Base-by-base conservation (phyloP, 2,113 vertebrate genomes). In the Odontesthes bonariensis region DNA sequence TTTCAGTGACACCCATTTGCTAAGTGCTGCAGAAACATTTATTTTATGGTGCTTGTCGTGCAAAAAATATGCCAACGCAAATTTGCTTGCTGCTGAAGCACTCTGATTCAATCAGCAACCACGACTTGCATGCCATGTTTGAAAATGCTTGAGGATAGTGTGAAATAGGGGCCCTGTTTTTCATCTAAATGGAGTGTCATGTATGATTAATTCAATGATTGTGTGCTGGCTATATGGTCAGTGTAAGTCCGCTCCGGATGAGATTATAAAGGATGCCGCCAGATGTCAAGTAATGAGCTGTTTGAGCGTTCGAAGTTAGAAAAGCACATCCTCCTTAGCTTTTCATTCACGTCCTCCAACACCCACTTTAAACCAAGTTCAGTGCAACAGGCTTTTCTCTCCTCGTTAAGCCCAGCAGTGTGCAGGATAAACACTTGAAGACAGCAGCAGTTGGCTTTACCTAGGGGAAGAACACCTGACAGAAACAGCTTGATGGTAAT, bases 401-500 rank as follows among this genome's bases (percentile, higher is more conserved):
- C 13, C 60, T 40, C 52, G 14, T 27, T 22, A 55, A 66, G 56
- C 16, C 58, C 27, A 57, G 55, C 38, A 69, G 59, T 56, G 61
- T 56, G 14, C 4, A 62, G 53, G 55, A 57, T 77, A 75, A 78
- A 86, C 59, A 61, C 8, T 16, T 27, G 32, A 52, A 53, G 55
- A 44, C 22, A 17, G 47, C 54, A 71, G 72, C 60, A 57, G 61
- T 53, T 77, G 63, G 61, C 69, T 82, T 85, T 77, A 90, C 82
- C 79, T 90, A 82, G 27, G 52, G 40, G 40, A 75, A 31, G 8
- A 65, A 75, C 79, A 79, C 81, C 79, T 61, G 69, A 85, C 82
- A 85, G 79, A 73, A 56, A 57, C 51, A 71, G 51, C 70, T 61
- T 51, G 73, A 73, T 56, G 55, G 53, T 89, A 88, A 90, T 89